Evolutionary conservation across 2,113 vertebrate genomes (phyloP), one percentile per base, ranked within the genome.

Genomic region (Prionailurus bengalensis): DNA sequence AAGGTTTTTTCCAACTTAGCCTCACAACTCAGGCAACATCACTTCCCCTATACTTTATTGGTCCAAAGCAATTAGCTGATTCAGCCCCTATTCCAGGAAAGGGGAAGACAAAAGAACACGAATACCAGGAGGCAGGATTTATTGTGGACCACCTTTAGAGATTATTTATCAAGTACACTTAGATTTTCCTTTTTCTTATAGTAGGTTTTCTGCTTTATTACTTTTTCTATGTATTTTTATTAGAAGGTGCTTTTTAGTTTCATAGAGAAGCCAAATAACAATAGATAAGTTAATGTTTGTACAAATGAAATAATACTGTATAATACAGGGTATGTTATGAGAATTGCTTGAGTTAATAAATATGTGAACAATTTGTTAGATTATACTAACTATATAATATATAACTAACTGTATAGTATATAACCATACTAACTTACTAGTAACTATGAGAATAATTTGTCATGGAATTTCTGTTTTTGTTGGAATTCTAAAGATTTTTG

Each of bases 401-500:
- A 51, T 51, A 51, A 51, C 13, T 11, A 51, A 14, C 51, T 51
- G 51, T 51, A 51, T 51, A 51, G 51, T 51, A 51, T 51, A 51
- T 51, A 51, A 51, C 11, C 8, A 51, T 51, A 51, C 51, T 14
- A 51, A 51, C 51, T 51, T 51, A 51, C 51, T 51, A 51, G 51
- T 51, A 51, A 51, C 11, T 51, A 51, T 51, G 13, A 51, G 80
- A 42, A 55, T 65, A 95, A 7, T 83, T 93, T 91, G 6, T 91
- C 19, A n/a, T 70, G 42, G 1, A 3, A 11, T 70, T 76, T 6
- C 29, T 93, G 12, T 27, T 94, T 97, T 71, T 53, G 11, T 87
- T 94, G 9, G 27, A 85, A 84, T 95, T 74, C 79, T 94, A 96
- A 74, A 48, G 33, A 80, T 45, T 95, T 85, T 81, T 88, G 29